Evolutionary conservation across 2,113 vertebrate genomes (phyloP).

Genomic region (Cyanoliseus patagonus): DNA sequence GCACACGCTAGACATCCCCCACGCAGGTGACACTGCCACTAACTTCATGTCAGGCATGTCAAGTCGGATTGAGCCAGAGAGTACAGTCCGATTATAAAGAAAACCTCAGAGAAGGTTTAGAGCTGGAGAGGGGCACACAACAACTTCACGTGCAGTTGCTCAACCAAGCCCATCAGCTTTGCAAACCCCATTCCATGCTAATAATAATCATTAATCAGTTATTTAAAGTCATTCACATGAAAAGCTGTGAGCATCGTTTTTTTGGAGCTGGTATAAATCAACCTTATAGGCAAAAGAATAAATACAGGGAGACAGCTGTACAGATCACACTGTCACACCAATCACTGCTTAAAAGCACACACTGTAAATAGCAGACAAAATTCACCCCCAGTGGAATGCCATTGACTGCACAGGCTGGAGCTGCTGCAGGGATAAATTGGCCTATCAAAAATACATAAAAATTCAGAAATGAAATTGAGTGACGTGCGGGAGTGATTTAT

Average conservation of each 20-base stretch:
- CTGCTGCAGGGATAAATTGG: constrained; percentile 57
- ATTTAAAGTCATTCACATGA: constrained; percentile 52
- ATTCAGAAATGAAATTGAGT: constrained; percentile 54
- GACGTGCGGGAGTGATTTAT: constrained; percentile 39
- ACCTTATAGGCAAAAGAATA: constrained; percentile 67
- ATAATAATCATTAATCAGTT: constrained; percentile 43
- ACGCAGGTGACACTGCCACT: background rate
- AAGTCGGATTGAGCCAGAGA: background rate
- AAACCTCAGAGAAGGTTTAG: constrained; percentile 20
- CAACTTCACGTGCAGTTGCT: constrained; percentile 6
- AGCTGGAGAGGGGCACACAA: background rate
- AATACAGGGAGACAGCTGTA: constrained; percentile 71
- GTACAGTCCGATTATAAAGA: constrained; percentile 27
- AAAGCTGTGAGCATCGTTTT: background rate
- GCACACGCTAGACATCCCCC: background rate
- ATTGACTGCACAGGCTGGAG: constrained; percentile 17
- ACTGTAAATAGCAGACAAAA: constrained; percentile 66
- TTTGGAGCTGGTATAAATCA: constrained; percentile 44
- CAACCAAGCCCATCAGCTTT: constrained; percentile 4
- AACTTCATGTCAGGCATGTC: background rate
- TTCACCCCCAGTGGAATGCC: constrained; percentile 60
- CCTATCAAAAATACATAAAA: constrained; percentile 68
- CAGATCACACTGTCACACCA: constrained; percentile 65
- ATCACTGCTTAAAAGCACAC: constrained; percentile 60
- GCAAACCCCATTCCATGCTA: background rate